phyloP scores from a whole-genome alignment of 2,888 invertebrate genomes.

The Nasonia oneida region DNA sequence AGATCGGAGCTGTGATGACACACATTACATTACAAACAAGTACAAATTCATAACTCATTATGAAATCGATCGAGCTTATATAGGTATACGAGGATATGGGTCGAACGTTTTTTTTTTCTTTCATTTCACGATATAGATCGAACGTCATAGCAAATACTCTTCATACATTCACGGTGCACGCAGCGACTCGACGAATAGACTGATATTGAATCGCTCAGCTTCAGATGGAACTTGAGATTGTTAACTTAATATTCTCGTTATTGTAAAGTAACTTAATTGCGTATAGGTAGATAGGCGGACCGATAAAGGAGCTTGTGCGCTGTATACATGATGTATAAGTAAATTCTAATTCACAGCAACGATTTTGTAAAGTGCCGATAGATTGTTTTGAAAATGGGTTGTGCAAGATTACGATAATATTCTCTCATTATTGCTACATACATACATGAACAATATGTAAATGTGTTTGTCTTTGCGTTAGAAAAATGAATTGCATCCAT shows the following conservation, averaged over 20 bases:
- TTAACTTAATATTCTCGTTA: conserved; percentile 1
- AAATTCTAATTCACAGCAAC: background rate
- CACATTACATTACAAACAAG: conserved; percentile 26
- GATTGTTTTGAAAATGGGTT: conserved; percentile 22
- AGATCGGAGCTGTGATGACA: background rate
- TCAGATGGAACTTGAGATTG: conserved; percentile 30
- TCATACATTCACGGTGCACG: background rate
- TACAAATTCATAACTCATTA: conserved; percentile 51
- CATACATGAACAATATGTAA: conserved; percentile 16
- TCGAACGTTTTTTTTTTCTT: conserved; percentile 10
- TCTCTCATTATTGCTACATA: conserved; percentile 32
- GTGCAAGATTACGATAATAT: conserved; percentile 41
- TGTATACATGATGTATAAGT: background rate
- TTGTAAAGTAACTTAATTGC: background rate
- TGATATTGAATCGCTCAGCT: conserved; percentile 34
- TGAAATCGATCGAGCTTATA: conserved; percentile 14
- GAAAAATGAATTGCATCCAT: conserved; percentile 58
- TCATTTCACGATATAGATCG: background rate
- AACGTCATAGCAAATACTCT: conserved; percentile 30
- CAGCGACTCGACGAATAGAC: conserved; percentile 41
- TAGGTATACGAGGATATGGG: conserved; percentile 15
- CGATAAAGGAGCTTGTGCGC: background rate
- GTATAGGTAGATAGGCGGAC: background rate
- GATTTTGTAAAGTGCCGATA: background rate
- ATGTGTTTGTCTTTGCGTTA: conserved; percentile 51